Evolutionary conservation across 2,888 invertebrate genomes (phyloP).

Genomic region (Agriopis marginaria): DNA sequence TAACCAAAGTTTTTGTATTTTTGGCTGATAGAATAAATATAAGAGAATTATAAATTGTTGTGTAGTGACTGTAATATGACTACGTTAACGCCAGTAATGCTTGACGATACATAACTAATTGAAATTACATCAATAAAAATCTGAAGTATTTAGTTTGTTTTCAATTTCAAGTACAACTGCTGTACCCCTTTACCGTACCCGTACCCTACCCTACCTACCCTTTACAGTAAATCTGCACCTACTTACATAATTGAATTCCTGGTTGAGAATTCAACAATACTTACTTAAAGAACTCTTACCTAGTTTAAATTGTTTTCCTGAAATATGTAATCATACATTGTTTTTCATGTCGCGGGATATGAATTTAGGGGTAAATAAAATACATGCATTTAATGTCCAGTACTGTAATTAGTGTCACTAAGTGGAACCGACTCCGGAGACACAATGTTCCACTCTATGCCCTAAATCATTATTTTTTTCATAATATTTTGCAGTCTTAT

Average conservation of each 20-base stretch:
- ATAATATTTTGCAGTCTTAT: constrained; percentile 70
- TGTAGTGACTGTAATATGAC: constrained; percentile 64
- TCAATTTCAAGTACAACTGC: constrained; percentile 31
- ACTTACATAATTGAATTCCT: background rate
- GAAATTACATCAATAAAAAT: constrained; percentile 79
- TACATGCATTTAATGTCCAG: constrained; percentile 47
- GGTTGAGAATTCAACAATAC: background rate
- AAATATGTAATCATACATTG: no score
- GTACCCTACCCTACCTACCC: background rate
- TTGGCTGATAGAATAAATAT: constrained; percentile 68
- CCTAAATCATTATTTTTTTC: constrained; percentile 40
- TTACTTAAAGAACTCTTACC: no score
- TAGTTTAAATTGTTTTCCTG: no score
- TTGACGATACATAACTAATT: constrained; percentile 68
- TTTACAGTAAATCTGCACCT: background rate
- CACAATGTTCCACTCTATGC: constrained; percentile 44
- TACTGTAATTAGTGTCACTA: constrained; percentile 54
- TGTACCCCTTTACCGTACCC: no score
- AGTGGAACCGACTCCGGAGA: constrained; percentile 44
- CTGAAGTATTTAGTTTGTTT: constrained; percentile 52
- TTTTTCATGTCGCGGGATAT: no score
- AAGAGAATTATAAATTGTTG: constrained; percentile 67
- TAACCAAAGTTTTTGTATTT: constrained; percentile 84
- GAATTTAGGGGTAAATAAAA: constrained; percentile 37
- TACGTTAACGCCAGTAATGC: constrained; percentile 75